phyloP scores from a whole-genome alignment of 2,797 vertebrate genomes.

The Novumbra hubbsi region DNA sequence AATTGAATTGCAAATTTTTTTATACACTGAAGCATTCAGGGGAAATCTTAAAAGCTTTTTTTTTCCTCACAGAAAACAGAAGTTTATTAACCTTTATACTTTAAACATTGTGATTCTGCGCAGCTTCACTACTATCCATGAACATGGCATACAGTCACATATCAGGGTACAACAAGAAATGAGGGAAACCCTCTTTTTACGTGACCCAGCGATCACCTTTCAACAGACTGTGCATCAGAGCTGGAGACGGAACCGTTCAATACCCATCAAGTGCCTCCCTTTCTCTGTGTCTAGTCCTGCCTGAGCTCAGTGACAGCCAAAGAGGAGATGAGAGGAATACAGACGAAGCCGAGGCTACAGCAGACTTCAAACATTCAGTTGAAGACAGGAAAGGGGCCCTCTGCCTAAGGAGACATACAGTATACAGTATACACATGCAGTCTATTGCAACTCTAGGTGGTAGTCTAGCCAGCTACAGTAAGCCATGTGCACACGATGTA shows the following conservation, averaged over 20 bases:
- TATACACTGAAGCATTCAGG: conserved; percentile 8
- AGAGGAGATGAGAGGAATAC: conserved; percentile 22
- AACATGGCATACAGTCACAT: background rate
- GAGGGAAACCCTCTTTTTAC: conserved; percentile 9
- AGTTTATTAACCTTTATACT: background rate
- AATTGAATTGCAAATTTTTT: conserved; percentile 4
- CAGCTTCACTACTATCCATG: too few relatives aligned
- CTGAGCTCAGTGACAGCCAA: conserved; percentile 1
- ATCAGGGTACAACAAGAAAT: background rate
- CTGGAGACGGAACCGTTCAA: conserved; percentile 16
- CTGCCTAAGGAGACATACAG: background rate
- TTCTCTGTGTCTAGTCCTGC: conserved; percentile 11
- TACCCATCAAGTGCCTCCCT: conserved; percentile 24
- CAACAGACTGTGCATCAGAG: conserved; percentile 13
- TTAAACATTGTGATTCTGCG: background rate
- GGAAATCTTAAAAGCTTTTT: background rate
- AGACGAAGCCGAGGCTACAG: background rate
- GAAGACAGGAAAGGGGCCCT: background rate
- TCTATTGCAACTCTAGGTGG: background rate
- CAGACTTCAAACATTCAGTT: background rate
- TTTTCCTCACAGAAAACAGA: background rate
- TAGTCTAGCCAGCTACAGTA: background rate
- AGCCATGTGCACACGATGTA: background rate
- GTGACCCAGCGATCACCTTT: conserved; percentile 19
- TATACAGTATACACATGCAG: background rate